Evolutionary conservation across 2,113 vertebrate species (phyloP), one percentile per base, ranked within the genome.

Genomic region (Chaetops frenatus): DNA sequence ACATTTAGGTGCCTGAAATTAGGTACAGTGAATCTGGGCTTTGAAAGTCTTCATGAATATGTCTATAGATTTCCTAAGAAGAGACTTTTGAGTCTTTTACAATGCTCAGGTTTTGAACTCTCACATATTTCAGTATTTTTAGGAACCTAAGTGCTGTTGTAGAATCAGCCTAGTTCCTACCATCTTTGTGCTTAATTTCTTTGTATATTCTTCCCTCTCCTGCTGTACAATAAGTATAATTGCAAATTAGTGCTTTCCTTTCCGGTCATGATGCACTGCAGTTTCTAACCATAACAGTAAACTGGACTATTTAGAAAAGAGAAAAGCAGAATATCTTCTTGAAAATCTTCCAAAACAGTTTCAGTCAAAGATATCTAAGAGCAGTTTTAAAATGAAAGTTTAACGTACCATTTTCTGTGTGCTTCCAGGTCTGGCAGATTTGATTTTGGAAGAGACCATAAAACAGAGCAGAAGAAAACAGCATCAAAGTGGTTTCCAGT

Each of bases 341-440:
- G 33, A 87, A 84, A 83, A 17, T 44, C 36, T 57, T 42, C 54
- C 38, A 38, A 11, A 65, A 50, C 51, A 25, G 15, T 61, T 74
- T 15, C 66, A 87, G 17, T 40, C 60, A 60, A 36, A 87, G 65
- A 93, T n/a, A 35, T 62, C 65, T 36, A 90, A 71, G 44, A 70
- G 11, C 4, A 92, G 80, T 40, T n/a, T 70, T 67, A 36, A 92
- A 95, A 48, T 24, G 14, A n/a, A 76, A 91, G 53, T 28, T 86
- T 62, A 86, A 87, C 98, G 3, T 98, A 98, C 98, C 98, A 96
- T 98, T 83, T 96, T 96, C 27, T 92, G 36, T 88, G 57, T 90
- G 80, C 85, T 92, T 97, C 81, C 66, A 89, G 71, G 47, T 90
- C 64, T 93, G 48, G 40, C 64, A 54, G 57, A 77, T 33, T 81